These are phyloP conservation scores for Drosophila vallismaia DNA, from an alignment of 2,888 invertebrate species.

Conservation along the genomic window DNA sequence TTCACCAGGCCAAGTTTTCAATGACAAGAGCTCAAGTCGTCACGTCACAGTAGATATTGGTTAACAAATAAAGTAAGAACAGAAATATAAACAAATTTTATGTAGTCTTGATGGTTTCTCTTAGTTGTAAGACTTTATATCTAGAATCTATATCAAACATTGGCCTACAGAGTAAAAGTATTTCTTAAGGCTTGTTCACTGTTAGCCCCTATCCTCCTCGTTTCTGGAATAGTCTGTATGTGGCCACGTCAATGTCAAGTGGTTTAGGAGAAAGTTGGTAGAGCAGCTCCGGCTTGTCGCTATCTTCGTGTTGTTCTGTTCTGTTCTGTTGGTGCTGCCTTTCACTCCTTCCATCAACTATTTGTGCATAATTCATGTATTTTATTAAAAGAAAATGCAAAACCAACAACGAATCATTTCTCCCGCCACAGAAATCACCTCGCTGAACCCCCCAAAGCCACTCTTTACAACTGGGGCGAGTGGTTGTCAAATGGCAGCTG, in stretches of 20 bases:
- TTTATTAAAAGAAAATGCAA: constrained; percentile 63
- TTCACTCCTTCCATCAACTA: constrained; percentile 40
- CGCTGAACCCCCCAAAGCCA: neutral
- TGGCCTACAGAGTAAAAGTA: neutral
- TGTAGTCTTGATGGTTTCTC: no score
- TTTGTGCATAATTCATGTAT: constrained; percentile 71
- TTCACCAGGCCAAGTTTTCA: constrained; percentile 15
- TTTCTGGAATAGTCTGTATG: neutral
- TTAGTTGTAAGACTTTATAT: no score
- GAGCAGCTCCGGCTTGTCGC: constrained; percentile 14
- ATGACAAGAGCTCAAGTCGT: constrained; percentile 4
- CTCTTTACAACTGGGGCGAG: constrained; percentile 20
- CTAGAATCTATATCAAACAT: no score
- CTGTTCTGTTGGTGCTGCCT: no score
- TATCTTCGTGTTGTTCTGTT: constrained; percentile 21
- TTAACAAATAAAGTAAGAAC: no score
- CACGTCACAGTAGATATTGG: constrained; percentile 5
- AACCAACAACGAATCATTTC: constrained; percentile 33
- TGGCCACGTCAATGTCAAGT: constrained; percentile 38
- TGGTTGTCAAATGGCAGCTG: constrained; percentile 65
- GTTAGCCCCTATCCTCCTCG: neutral
- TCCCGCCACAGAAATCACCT: neutral
- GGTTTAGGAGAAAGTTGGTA: constrained; percentile 25
- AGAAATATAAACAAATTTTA: no score
- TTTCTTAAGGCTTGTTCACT: neutral